phyloP scores from a whole-genome alignment of 64 coral and sea anemone genomes.

The Trachythela sp. region DNA sequence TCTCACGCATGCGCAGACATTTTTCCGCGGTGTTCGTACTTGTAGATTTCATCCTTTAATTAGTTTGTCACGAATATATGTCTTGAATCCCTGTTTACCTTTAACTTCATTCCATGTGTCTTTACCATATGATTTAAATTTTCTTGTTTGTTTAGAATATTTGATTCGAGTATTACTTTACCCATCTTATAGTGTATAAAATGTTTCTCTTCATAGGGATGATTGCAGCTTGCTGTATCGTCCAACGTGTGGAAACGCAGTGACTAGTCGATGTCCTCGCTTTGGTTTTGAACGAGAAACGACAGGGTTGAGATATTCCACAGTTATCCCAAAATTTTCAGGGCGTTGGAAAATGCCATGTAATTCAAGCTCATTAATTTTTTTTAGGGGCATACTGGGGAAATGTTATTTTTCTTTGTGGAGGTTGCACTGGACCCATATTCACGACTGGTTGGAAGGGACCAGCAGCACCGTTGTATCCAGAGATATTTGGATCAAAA shows the following conservation, averaged over 20 bases:
- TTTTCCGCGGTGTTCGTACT: no score
- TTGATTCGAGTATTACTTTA: conserved; percentile 17
- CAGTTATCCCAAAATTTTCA: not conserved
- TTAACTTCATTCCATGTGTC: conserved; percentile 44
- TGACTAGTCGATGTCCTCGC: not conserved
- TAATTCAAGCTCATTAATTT: not conserved
- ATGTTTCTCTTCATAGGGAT: not conserved
- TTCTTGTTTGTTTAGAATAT: conserved; percentile 29
- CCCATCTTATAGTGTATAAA: conserved; percentile 39
- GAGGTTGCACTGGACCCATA: not conserved
- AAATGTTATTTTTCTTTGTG: not conserved
- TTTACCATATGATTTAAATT: not conserved
- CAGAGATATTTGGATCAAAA: not conserved
- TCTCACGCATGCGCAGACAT: no score
- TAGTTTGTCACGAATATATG: conserved; percentile 25
- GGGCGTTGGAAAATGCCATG: not conserved
- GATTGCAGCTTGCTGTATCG: not conserved
- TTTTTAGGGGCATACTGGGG: not conserved
- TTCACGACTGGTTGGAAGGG: not conserved
- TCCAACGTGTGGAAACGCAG: not conserved
- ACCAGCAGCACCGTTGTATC: not conserved
- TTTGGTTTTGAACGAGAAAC: not conserved
- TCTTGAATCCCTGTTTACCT: conserved; percentile 19
- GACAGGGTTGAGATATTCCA: not conserved
- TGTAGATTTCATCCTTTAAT: conserved; percentile 11